Evolutionary conservation across 2,113 vertebrate genomes (phyloP), one percentile per base, ranked within the genome.

Genomic region (Antechinus flavipes): DNA sequence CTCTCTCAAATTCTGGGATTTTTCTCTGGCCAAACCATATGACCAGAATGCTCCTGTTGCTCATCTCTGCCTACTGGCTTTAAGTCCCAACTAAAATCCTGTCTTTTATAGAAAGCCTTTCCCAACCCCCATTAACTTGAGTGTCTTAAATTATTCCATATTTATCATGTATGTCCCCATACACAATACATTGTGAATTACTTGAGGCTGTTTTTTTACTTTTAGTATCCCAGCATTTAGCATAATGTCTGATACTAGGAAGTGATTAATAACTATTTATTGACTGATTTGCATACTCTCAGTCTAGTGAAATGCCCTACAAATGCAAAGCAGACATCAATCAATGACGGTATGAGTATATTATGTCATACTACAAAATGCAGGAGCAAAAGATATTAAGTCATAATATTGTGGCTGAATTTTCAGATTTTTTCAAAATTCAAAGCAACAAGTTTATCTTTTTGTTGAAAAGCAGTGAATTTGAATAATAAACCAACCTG

Each of bases 401-500:
- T 68, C 30, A n/a, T 35, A 68, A 91, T 93, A 27, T 23, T 91
- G 2, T 90, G 35, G 52, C 22, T 52, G 42, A 35, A 76, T 49
- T 54, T 84, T 92, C 25, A 92, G 24, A 35, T 50, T 84, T 54
- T 91, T 94, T 52, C 46, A 90, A 90, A 92, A 46, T 24, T 68
- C 7, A 68, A 93, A 94, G 46, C 52, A 68, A 68, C 30, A 68
- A 68, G 30, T 35, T n/a, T 91, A 56, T 53, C 22, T 52, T 92
- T 92, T 91, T 92, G 26, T 46, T 50, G 84, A 91, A 93, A 93
- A 68, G 30, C 30, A 35, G 11, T 47, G 50, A 11, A 89, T n/a
- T 47, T 92, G 52, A 90, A 61, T 91, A 95, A 90, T 68, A 95
- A 54, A 27, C 90, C 3, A 91, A 93, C 49, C 27, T 35, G 5